phyloP scores from a whole-genome alignment of 2,888 invertebrate genomes.

The Rhingia campestris region DNA sequence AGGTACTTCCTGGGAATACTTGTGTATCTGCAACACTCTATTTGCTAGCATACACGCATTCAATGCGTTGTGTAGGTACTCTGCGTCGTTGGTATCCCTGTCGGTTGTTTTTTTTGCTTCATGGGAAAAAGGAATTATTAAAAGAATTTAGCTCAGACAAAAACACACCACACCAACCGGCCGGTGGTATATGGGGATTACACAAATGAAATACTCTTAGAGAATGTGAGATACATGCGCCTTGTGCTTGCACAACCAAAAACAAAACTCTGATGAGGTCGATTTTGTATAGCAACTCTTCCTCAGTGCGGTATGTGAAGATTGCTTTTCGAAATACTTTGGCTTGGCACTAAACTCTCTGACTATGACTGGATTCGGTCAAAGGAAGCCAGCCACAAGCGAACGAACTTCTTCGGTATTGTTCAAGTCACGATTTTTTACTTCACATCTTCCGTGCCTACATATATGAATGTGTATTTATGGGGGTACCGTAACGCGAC shows the following conservation, averaged over 20 bases:
- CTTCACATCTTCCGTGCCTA: slow-evolving; percentile 66
- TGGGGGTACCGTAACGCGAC: slow-evolving; percentile 47
- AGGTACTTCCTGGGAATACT: slow-evolving; percentile 72
- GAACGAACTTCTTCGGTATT: slow-evolving; percentile 80
- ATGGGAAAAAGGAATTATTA: slow-evolving; percentile 66
- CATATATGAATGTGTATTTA: slow-evolving; percentile 50
- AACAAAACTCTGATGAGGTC: slow-evolving; percentile 67
- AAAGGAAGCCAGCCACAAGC: slow-evolving; percentile 56
- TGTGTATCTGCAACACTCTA: slow-evolving; percentile 70
- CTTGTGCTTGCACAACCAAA: slow-evolving; percentile 58
- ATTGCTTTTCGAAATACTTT: slow-evolving; percentile 69
- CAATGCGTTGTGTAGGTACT: slow-evolving; percentile 49
- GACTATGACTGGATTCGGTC: slow-evolving; percentile 68
- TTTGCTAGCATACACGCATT: slow-evolving; percentile 66
- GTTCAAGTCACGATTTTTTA: slow-evolving; percentile 81
- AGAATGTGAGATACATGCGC: slow-evolving; percentile 70
- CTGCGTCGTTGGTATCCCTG: background rate
- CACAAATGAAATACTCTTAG: slow-evolving; percentile 52
- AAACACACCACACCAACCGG: background rate
- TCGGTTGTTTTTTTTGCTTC: slow-evolving; percentile 19
- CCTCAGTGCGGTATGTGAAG: slow-evolving; percentile 66
- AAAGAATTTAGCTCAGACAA: slow-evolving; percentile 63
- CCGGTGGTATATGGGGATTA: slow-evolving; percentile 64
- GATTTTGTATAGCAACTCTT: slow-evolving; percentile 54
- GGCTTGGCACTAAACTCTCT: slow-evolving; percentile 61